Evolutionary conservation across 2,113 vertebrate species (phyloP).

Genomic region (Dromiciops gliroides): DNA sequence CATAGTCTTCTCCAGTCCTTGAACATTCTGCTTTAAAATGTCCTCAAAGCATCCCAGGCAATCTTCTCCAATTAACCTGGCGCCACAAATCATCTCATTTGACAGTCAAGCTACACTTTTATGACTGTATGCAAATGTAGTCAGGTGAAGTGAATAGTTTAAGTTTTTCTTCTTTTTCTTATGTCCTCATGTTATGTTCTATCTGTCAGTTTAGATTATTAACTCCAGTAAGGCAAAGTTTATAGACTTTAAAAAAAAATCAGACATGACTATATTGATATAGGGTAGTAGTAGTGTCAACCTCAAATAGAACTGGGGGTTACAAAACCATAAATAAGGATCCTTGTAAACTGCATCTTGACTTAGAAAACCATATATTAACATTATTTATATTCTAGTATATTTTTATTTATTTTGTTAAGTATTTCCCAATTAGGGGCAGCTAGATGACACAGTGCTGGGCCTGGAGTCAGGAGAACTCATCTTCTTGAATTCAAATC

Average conservation of each 20-base stretch:
- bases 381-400: background rate
- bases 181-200: background rate
- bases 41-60: background rate
- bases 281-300: background rate
- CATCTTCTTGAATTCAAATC: background rate
- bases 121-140: background rate
- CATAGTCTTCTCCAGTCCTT: background rate
- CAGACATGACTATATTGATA: background rate
- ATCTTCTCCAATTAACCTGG: background rate
- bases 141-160: background rate
- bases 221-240: background rate
- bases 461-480: background rate
- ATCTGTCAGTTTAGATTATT: background rate
- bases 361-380: background rate
- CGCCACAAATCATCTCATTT: background rate
- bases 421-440: background rate
- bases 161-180: background rate
- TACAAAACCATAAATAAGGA: background rate
- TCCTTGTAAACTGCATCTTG: background rate
- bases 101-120: background rate
- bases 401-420: background rate
- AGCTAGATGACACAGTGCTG: background rate
- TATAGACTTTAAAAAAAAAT: background rate
- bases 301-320: background rate
- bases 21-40: background rate